phyloP scores from a whole-genome alignment of 2,797 vertebrate genomes.

The Xiphorhynchus erythropygius region DNA sequence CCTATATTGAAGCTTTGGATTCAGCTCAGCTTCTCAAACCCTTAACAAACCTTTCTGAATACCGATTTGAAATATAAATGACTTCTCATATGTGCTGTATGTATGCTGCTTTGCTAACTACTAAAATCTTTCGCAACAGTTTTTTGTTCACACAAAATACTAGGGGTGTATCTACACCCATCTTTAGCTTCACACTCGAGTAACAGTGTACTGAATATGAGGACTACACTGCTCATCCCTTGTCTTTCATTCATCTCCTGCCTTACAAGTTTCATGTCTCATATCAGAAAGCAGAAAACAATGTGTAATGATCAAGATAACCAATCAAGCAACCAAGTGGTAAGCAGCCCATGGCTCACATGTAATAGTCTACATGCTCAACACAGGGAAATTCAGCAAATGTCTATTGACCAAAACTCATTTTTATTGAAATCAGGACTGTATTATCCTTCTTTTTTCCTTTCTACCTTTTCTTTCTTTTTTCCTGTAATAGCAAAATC shows the following conservation, averaged over 20 bases:
- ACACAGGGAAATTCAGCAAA: neutral
- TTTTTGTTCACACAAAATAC: neutral
- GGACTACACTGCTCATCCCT: neutral
- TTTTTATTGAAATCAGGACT: neutral
- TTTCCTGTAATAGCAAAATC: neutral
- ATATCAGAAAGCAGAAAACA: neutral
- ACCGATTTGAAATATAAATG: neutral
- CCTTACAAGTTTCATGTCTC: neutral
- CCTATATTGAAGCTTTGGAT: neutral
- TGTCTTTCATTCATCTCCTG: neutral
- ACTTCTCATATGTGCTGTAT: neutral
- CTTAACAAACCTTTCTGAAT: neutral
- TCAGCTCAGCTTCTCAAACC: neutral
- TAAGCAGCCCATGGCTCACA: neutral
- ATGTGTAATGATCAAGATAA: neutral
- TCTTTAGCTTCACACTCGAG: neutral
- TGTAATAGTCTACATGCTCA: neutral
- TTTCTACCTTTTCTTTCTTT: neutral
- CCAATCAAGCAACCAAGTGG: neutral
- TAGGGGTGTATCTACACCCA: neutral
- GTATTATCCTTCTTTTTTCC: neutral
- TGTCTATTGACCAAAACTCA: neutral
- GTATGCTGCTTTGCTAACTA: neutral
- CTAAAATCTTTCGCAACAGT: neutral
- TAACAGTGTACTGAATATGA: neutral